phyloP scores from a whole-genome alignment of 2,888 invertebrate genomes.

The Eilema griseolum region DNA sequence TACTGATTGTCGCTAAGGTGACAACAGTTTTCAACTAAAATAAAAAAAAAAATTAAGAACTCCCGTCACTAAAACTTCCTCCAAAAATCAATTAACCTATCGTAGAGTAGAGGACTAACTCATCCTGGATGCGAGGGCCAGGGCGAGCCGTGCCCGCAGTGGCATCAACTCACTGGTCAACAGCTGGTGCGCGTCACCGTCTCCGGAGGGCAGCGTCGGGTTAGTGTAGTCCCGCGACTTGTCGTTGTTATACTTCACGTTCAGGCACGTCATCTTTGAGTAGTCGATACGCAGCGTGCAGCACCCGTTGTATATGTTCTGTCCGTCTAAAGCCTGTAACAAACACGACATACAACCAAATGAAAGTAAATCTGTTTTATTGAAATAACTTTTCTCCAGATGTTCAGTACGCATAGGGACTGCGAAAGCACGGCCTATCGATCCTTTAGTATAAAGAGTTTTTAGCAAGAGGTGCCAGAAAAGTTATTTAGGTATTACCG shows the following conservation, averaged over 20 bases:
- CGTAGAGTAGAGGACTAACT: constrained; percentile 88
- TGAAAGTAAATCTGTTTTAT: constrained; percentile 39
- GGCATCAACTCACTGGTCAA: constrained; percentile 90
- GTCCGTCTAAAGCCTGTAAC: constrained; percentile 96
- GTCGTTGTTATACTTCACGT: constrained; percentile 99
- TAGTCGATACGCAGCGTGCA: constrained; percentile 99
- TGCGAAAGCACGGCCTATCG: no score
- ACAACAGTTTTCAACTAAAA: background rate
- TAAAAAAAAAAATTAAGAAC: no score
- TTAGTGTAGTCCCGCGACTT: constrained; percentile 99
- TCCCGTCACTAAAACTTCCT: no score
- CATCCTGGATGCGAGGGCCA: constrained; percentile 87
- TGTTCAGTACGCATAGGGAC: no score
- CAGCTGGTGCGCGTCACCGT: constrained; percentile 89
- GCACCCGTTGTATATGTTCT: constrained; percentile 99
- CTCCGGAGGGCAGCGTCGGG: constrained; percentile 98
- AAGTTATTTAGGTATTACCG: no score
- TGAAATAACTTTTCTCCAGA: constrained; percentile 61
- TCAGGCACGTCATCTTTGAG: constrained; percentile 98
- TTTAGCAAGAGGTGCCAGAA: no score
- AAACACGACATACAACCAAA: constrained; percentile 52
- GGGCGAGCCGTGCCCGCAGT: constrained; percentile 83
- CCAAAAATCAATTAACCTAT: no score
- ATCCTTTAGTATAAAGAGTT: no score
- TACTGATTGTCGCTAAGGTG: background rate